Base-by-base conservation (phyloP, 1,140 invertebrate genomes). In the Laupala kohalensis region DNA sequence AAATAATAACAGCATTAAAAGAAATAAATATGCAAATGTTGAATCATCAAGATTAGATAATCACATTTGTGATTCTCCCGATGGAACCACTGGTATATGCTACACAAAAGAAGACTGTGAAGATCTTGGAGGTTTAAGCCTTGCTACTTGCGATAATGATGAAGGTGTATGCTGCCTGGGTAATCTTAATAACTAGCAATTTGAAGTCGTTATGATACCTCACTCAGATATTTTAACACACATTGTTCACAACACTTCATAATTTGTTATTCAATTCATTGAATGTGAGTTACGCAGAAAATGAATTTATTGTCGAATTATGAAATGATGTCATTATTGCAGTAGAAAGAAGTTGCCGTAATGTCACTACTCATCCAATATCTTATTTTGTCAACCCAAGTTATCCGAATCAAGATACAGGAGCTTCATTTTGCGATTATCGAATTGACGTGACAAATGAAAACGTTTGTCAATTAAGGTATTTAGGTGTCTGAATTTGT, bases 351-450 rank as follows among this genome's bases (percentile, higher is more conserved):
- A 76, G 72, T 62, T 76, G 73, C 67, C 75, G 75, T 69, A 76
- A 72, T n/a, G 66, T 73, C 9, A 75, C 74, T 4, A 67, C 69
- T 13, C 74, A 74, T 13, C 30, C 72, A 2, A 71, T 76, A 19
- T 74, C 75, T 4, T 76, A 76, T 64, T 76, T 76, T 67, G 74
- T 76, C 30, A 76, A 76, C 27, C 74, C 75, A 6, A 74, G 71
- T 67, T 75, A 71, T 29, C 75, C 75, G 4, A 72, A 70, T 13
- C 67, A 72, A 9, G 73, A 76, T 23, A 65, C 67, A 23, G 70
- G 71, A 9, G 72, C 71, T 0, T 74, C 74, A 27, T 76, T 76
- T 67, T 76, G 75, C 27, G 75, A 76, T 30, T 76, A 71, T 69
- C 72, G 75, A 0, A 71, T 76, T 13, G 75, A 76, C 37, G 71